Percentiles rank a stretch among this genome's conserved stretches.
Conservation (phyloP, 2,888 invertebrate species). For the Ferrisia virgata region DNA sequence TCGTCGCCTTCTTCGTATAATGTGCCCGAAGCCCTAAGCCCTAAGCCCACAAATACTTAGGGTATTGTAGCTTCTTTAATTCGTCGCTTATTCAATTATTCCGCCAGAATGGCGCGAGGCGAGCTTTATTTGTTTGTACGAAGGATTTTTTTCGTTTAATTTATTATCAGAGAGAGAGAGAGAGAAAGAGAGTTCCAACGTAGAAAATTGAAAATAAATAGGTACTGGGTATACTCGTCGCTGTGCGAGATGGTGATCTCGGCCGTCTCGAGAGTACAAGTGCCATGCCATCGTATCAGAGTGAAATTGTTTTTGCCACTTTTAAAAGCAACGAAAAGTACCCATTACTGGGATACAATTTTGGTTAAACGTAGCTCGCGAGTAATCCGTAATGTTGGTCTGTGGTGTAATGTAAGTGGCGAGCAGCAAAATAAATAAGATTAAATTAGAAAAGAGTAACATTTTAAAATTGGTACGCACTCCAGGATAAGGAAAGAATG, state of each 20-base stretch:
- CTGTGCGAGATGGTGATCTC: too few species aligned
- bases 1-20: not conserved
- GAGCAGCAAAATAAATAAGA: not conserved
- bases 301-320: not conserved
- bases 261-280: not conserved
- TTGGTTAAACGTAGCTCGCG: not conserved
- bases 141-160: not conserved
- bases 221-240: too few species aligned
- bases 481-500: not conserved
- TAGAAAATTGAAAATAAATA: not conserved
- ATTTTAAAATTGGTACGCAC: not conserved
- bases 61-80: too few species aligned
- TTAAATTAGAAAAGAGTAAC: not conserved
- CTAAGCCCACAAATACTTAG: too few species aligned
- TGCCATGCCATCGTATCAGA: not conserved
- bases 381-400: not conserved
- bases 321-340: not conserved
- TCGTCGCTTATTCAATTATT: not conserved
- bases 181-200: too few species aligned
- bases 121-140: not conserved
- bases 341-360: not conserved
- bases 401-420: not conserved
- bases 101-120: not conserved
- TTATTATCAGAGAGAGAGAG: not conserved
- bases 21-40: too few species aligned